These are phyloP conservation scores for Acrocyrtus sp. DNA, from an alignment of 2,888 invertebrate species.

Conservation along the genomic window DNA sequence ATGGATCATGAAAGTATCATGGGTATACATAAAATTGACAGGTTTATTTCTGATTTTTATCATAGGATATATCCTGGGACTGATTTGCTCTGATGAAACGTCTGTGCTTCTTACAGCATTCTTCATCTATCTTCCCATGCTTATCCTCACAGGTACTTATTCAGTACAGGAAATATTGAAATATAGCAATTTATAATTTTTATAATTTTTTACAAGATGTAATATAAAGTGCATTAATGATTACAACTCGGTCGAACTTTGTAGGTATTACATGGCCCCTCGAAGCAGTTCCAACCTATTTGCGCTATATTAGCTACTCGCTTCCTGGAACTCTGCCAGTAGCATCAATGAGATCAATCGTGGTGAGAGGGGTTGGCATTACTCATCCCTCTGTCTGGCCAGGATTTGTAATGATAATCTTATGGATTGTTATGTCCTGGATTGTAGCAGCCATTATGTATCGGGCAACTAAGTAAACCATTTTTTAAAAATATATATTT, in stretches of 20 bases:
- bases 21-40: too few relatives aligned
- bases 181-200: too few relatives aligned
- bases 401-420: constrained; percentile 19
- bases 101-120: constrained; percentile 29
- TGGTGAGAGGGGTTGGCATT: constrained; percentile 63
- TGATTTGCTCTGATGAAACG: constrained; percentile 34
- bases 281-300: constrained; percentile 88
- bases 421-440: constrained; percentile 42
- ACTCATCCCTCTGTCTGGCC: constrained; percentile 40
- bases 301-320: constrained; percentile 70
- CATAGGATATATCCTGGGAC: constrained; percentile 32
- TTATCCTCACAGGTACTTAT: constrained; percentile 33
- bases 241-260: too few relatives aligned
- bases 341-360: constrained; percentile 66
- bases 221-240: too few relatives aligned
- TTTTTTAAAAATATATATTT: too few relatives aligned
- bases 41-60: background rate
- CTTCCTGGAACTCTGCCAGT: constrained; percentile 67
- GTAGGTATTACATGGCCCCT: constrained; percentile 94
- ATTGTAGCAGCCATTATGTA: constrained; percentile 37
- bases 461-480: constrained; percentile 27
- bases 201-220: too few relatives aligned
- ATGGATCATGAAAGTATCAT: background rate
- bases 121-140: constrained; percentile 31
- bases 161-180: too few relatives aligned